phyloP scores from a whole-genome alignment of 2,113 vertebrate genomes.

The Oreotrochilus melanogaster region DNA sequence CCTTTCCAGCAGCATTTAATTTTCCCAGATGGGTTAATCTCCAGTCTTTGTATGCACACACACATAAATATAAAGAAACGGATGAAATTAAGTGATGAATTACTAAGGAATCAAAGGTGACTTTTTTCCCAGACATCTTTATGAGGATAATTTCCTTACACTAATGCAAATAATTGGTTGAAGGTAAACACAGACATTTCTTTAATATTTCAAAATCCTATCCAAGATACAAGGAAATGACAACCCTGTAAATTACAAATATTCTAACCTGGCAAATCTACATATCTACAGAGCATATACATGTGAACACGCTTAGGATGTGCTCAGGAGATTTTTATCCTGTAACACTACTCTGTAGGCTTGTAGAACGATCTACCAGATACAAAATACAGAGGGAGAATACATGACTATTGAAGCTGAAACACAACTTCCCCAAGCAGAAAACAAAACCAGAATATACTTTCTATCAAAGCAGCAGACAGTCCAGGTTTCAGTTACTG shows the following conservation, averaged over 20 bases:
- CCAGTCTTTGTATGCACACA: neutral
- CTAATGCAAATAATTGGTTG: neutral
- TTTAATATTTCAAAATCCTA: neutral
- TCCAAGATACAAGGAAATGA: neutral
- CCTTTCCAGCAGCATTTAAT: neutral
- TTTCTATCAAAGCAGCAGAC: neutral
- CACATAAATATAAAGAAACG: neutral
- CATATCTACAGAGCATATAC: neutral
- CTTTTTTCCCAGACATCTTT: neutral
- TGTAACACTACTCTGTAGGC: neutral
- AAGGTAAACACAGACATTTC: neutral
- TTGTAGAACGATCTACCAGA: constrained; percentile 8
- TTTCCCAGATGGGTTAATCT: neutral
- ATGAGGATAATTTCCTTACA: neutral
- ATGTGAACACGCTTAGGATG: neutral
- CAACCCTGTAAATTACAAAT: neutral
- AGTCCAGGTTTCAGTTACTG: constrained; percentile 4
- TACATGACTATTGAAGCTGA: neutral
- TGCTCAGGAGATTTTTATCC: neutral
- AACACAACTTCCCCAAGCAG: neutral
- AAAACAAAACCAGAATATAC: neutral
- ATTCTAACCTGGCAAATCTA: neutral
- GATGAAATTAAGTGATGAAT: neutral
- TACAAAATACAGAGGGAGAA: constrained; percentile 5
- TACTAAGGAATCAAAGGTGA: neutral